phyloP scores from a whole-genome alignment of 2,888 invertebrate species.

The Hydrotaea cyrtoneurina region DNA sequence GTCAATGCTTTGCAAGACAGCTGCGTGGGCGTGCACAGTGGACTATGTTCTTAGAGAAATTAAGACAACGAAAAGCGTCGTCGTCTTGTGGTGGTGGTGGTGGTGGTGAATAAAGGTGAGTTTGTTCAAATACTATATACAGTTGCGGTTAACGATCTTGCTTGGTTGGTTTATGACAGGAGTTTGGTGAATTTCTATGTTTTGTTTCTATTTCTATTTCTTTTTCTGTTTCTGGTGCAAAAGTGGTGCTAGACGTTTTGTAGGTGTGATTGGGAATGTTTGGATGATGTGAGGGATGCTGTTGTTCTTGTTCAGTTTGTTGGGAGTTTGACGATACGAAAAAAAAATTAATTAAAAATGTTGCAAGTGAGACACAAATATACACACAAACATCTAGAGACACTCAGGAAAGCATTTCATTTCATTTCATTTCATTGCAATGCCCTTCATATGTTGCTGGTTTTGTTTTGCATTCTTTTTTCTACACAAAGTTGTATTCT shows the following conservation, averaged over 20 bases:
- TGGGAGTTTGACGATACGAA: background rate
- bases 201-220: background rate
- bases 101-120: slow-evolving; percentile 19
- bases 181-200: background rate
- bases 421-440: background rate
- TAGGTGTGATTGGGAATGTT: background rate
- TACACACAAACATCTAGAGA: slow-evolving; percentile 60
- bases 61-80: background rate
- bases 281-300: too few species aligned
- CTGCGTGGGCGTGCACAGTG: too few species aligned
- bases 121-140: slow-evolving; percentile 11
- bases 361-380: slow-evolving; percentile 54
- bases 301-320: background rate
- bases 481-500: too few species aligned
- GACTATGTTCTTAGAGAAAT: background rate
- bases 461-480: background rate
- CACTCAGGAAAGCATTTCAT: slow-evolving; percentile 39
- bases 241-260: background rate
- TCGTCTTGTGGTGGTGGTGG: background rate
- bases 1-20: background rate
- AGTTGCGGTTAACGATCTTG: slow-evolving; percentile 14
- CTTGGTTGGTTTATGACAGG: slow-evolving; percentile 5
- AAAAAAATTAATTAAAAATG: background rate
- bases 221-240: slow-evolving; percentile 26
- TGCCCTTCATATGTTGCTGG: slow-evolving; percentile 33